Evolutionary conservation across 1,140 invertebrate genomes (phyloP), one percentile per base, ranked within the genome.

Genomic region (Lysiphlebus fabarum): DNA sequence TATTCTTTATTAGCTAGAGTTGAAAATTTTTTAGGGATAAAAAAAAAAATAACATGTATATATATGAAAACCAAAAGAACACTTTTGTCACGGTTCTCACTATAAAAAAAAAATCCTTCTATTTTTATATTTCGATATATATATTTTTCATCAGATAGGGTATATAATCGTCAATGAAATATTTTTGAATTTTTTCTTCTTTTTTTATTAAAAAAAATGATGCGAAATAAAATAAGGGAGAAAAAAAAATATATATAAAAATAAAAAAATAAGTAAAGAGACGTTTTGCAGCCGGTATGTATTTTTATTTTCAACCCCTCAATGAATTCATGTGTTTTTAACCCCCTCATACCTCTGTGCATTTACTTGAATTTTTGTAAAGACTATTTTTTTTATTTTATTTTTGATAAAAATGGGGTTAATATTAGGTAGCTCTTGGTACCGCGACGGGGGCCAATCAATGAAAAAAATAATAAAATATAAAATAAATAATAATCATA

Each of bases 111-210:
- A 53, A 53, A 59, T 59, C 42, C 54, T 51, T 47, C 49, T 14
- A 40, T 61, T 53, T 12, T 47, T 48, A 41, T 48, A 45, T 11
- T n/a, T 12, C 10, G 36, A 14, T 26, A 40, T 33, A 36, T 51
- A 64, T 64, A 61, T 58, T 61, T 61, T 40, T 26, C 17, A 26
- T 7, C 42, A 49, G 58, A 61, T 61, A 61, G 62, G 62, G 62
- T 26, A 26, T 26, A 26, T 61, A 56, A 61, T 58, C 42, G 50
- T 64, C 50, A 26, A 26, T 26, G 17, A 26, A 26, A 26, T 26
- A 26, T 26, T 26, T 26, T 26, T 26, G 17, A 26, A 26, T 26
- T 26, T 26, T 26, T 2, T 26, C 4, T 26, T 26, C 17, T n/a
- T n/a, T n/a, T n/a, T n/a, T n/a, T n/a, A n/a, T n/a, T n/a, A n/a